These are phyloP conservation scores for Hirundichthys speculiger DNA, from an alignment of 2,113 vertebrate species.

Conservation along the genomic window DNA sequence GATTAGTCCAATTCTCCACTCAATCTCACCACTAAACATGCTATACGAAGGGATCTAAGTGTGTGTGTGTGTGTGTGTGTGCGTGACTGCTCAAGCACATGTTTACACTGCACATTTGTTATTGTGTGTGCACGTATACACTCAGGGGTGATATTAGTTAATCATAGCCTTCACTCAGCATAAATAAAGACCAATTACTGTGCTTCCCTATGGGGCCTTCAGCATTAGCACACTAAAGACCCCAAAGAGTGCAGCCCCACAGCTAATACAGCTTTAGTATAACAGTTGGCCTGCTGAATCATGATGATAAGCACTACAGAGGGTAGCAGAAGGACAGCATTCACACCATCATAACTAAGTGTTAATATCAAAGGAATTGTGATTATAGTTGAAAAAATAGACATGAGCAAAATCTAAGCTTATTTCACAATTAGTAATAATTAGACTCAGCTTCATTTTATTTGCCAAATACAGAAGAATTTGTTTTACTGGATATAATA, in stretches of 20 bases:
- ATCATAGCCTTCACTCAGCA: slow-evolving; percentile 78
- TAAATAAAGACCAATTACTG: slow-evolving; percentile 82
- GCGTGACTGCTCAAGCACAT: not conserved
- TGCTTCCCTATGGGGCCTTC: slow-evolving; percentile 70
- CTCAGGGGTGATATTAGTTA: slow-evolving; percentile 78
- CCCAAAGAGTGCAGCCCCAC: slow-evolving; percentile 70
- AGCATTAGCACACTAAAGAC: slow-evolving; percentile 74
- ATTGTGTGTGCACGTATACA: slow-evolving; percentile 57
- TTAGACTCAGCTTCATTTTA: not conserved
- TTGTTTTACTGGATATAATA: not conserved
- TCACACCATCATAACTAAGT: slow-evolving; percentile 30
- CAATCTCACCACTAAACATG: slow-evolving; percentile 62
- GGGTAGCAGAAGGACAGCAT: slow-evolving; percentile 55
- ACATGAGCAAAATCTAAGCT: not conserved
- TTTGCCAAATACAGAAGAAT: too few relatives aligned
- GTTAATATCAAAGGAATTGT: slow-evolving; percentile 16
- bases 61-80: slow-evolving; percentile 9
- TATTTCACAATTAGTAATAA: too few relatives aligned
- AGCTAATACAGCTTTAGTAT: slow-evolving; percentile 50
- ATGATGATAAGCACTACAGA: slow-evolving; percentile 57
- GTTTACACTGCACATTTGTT: slow-evolving; percentile 25
- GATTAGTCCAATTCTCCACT: slow-evolving; percentile 73
- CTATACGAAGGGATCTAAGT: slow-evolving; percentile 40
- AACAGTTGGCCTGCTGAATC: slow-evolving; percentile 64
- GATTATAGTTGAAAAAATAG: not conserved